Base-by-base conservation (phyloP, 2,888 invertebrate species). In the Tuta absoluta region DNA sequence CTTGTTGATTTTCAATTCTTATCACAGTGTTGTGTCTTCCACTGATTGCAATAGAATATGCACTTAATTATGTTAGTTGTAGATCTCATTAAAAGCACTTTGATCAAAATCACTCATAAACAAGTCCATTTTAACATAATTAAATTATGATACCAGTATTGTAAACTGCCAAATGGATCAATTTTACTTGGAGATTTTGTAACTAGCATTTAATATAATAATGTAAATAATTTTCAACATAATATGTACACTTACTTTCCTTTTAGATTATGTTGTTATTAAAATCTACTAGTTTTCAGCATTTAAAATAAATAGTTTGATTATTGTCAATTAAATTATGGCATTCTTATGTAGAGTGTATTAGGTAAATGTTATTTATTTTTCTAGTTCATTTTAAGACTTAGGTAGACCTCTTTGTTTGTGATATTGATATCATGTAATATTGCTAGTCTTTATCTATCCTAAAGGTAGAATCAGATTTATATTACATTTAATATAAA, bases 21-120 rank as follows among this genome's bases (percentile, higher is more conserved):
- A 72, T 75, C 66, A 70, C 66, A 65, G 73, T 77, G 72, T 77
- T 79, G 70, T 77, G 81, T 83, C 82, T 81, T 81, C 80, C 78
- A 75, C 75, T 66, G 74, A 72, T 69, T 68, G 70, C 74, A 69
- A 70, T 70, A 72, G 65, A 69, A 71, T 71, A 45, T 48, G 49
- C 28, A 68, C 68, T 41, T 73, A 76, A 72, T 74, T 74, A 75
- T 49, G 11, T 45, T 45, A 24, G 14, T n/a, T 14, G 12, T 41
- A 41, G 11, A 19, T 37, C 28, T 33, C 66, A 74, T 69, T 71
- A 69, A 72, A 70, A 72, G 57, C 58, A 67, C 41, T 24, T 61
- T 61, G 37, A 56, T 62, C 37, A 64, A 64, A 21, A 24, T 69
- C 62, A 68, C 67, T 48, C 37, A 48, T 56, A 63, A 58, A 48